Evolutionary conservation across 2,888 invertebrate genomes (phyloP).

Genomic region (Heliconius cydno): DNA sequence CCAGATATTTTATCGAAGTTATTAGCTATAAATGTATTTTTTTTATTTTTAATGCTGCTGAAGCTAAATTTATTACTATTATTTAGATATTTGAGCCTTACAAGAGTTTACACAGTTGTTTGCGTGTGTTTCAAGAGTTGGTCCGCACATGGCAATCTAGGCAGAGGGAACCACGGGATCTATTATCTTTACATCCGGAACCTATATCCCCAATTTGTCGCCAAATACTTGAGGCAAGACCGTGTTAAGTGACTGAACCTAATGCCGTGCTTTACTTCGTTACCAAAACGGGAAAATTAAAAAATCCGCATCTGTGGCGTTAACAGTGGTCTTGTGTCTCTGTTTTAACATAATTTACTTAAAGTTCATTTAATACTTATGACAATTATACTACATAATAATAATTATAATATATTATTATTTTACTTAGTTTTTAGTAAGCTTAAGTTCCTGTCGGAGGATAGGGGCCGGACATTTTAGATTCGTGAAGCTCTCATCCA

Average conservation of each 20-base stretch:
- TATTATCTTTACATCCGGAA: background rate
- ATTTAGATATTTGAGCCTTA: background rate
- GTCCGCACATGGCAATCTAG: background rate
- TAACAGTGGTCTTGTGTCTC: no score
- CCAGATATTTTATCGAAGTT: background rate
- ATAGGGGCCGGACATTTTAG: background rate
- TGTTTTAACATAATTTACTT: no score
- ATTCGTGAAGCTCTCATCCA: background rate
- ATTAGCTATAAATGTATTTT: background rate
- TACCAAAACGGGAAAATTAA: background rate
- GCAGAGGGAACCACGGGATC: background rate
- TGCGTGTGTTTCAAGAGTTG: no score
- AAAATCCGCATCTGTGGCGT: background rate
- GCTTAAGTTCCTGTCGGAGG: background rate
- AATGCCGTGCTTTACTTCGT: background rate
- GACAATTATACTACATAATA: no score
- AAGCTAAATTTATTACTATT: no score
- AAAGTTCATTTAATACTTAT: no score
- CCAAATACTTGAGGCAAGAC: no score
- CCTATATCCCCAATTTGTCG: no score
- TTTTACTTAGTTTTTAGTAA: background rate
- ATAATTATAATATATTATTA: no score
- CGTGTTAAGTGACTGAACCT: no score
- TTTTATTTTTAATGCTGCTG: no score
- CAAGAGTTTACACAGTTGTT: background rate